phyloP scores from a whole-genome alignment of 1,140 invertebrate species.

The Tachypleus tridentatus region DNA sequence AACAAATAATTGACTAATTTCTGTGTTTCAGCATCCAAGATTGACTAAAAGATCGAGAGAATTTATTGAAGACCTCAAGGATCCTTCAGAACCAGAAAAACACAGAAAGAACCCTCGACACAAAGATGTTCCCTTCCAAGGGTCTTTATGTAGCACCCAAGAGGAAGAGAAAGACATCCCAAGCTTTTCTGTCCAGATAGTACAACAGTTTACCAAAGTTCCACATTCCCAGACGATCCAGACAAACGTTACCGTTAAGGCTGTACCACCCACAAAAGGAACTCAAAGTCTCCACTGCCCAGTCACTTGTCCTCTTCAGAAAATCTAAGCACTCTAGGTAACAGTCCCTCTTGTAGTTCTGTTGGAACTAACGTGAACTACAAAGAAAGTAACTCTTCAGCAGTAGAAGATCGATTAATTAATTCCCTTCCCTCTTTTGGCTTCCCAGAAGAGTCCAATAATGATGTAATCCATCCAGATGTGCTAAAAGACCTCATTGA shows the following conservation, averaged over 20 bases:
- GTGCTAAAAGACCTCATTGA: conserved; percentile 77
- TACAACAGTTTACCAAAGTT: conserved; percentile 62
- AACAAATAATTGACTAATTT: too few relatives aligned
- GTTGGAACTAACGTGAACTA: conserved; percentile 43
- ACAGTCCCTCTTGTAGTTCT: neutral
- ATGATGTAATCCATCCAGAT: conserved; percentile 64
- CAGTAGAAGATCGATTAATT: conserved; percentile 40
- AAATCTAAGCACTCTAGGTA: neutral
- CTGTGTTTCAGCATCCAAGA: too few relatives aligned
- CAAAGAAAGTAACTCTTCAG: conserved; percentile 51
- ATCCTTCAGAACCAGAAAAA: too few relatives aligned
- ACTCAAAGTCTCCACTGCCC: conserved; percentile 41
- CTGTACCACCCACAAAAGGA: conserved; percentile 63
- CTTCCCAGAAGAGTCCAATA: conserved; percentile 64
- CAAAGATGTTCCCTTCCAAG: too few relatives aligned
- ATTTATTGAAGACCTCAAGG: too few relatives aligned
- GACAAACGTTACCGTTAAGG: conserved; percentile 83
- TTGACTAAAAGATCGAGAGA: too few relatives aligned
- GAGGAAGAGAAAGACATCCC: conserved; percentile 22
- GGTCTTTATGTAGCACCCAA: too few relatives aligned
- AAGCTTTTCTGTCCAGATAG: conserved; percentile 80
- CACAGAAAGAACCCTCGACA: too few relatives aligned
- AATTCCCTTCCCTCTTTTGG: conserved; percentile 45
- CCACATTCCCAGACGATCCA: conserved; percentile 74
- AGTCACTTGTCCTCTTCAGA: neutral